phyloP scores from a whole-genome alignment of 2,888 invertebrate genomes.

The Argyra leucocephala region DNA sequence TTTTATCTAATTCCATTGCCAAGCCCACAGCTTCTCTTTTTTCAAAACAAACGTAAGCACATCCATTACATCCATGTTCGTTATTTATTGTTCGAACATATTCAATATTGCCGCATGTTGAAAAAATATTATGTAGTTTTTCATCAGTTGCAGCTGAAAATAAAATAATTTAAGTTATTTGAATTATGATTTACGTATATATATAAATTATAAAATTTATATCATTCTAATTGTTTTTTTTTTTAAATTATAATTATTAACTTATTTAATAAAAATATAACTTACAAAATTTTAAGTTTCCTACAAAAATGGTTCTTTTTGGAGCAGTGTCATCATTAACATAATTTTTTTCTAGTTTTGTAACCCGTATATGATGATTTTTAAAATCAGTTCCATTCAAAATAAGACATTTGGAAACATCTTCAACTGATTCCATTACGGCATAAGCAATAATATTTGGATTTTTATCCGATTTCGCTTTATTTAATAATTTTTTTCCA shows the following conservation, averaged over 20 bases:
- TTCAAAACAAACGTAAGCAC: slow-evolving; percentile 40
- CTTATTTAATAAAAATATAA: not conserved
- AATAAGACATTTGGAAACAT: slow-evolving; percentile 31
- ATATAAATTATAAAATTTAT: too few relatives aligned
- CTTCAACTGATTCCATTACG: slow-evolving; percentile 29
- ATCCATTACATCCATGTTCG: slow-evolving; percentile 38
- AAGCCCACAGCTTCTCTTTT: slow-evolving; percentile 36
- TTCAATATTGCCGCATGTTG: slow-evolving; percentile 40
- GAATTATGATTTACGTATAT: too few relatives aligned
- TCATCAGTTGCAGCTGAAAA: slow-evolving; percentile 38
- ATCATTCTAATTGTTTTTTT: too few relatives aligned
- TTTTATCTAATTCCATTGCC: slow-evolving; percentile 39
- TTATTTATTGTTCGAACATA: slow-evolving; percentile 38
- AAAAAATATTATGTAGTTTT: slow-evolving; percentile 37
- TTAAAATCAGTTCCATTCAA: slow-evolving; percentile 37
- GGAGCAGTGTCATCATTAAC: slow-evolving; percentile 22
- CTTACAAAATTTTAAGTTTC: slow-evolving; percentile 41
- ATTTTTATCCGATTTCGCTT: slow-evolving; percentile 32
- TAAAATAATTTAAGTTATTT: not conserved
- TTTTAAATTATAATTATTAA: too few relatives aligned
- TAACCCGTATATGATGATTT: slow-evolving; percentile 35
- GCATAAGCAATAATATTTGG: slow-evolving; percentile 36
- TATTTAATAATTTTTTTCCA: slow-evolving; percentile 35
- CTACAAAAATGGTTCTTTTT: slow-evolving; percentile 38
- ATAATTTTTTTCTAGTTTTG: slow-evolving; percentile 24